These are phyloP conservation scores for Macrotis lagotis DNA, from an alignment of 2,113 vertebrate genomes.

Conservation along the genomic window DNA sequence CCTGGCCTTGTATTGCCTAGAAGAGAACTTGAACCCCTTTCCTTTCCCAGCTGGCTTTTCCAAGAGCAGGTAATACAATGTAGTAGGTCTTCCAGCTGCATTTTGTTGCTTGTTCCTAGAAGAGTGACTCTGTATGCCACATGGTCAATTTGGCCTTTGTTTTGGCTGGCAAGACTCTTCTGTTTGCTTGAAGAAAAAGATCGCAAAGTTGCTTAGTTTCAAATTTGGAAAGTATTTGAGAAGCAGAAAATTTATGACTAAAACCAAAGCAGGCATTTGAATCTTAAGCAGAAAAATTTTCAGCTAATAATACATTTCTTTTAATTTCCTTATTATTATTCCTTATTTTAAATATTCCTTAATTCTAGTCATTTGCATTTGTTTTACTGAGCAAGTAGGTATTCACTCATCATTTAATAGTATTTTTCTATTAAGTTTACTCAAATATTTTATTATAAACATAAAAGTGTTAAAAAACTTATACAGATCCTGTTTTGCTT, in stretches of 20 bases:
- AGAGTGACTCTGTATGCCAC: background rate
- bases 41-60: background rate
- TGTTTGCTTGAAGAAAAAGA: background rate
- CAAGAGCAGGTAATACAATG: background rate
- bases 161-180: background rate
- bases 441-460: slow-evolving; percentile 6
- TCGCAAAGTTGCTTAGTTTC: accelerated
- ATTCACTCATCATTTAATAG: background rate
- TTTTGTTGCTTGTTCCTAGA: slow-evolving; percentile 4
- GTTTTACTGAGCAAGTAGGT: background rate
- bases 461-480: background rate
- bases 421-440: slow-evolving; percentile 29
- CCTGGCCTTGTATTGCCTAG: background rate
- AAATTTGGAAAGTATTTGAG: slow-evolving; percentile 27
- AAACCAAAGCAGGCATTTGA: background rate
- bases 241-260: background rate
- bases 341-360: background rate
- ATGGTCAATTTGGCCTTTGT: background rate
- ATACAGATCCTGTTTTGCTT: background rate
- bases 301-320: background rate
- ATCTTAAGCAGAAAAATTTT: background rate
- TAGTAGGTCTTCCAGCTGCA: accelerated
- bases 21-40: background rate
- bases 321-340: slow-evolving; percentile 45
- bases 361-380: background rate